These are phyloP conservation scores for Hephaestus fuliginosus DNA, from an alignment of 2,797 vertebrate species.

Conservation along the genomic window DNA sequence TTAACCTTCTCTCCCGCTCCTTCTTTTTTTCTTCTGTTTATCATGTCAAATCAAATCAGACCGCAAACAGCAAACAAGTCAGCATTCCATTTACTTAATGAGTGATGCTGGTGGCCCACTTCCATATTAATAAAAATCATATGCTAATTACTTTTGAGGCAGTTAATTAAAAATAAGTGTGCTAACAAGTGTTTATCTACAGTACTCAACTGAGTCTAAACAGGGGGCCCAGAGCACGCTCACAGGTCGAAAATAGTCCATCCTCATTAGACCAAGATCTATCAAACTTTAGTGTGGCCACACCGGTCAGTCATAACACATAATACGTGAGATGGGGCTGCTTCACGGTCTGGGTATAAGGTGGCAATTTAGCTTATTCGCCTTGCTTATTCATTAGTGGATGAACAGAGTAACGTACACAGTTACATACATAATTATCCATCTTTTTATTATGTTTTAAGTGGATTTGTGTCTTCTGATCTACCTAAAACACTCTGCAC, in stretches of 20 bases:
- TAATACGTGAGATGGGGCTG: slow-evolving; percentile 1
- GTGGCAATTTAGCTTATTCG: slow-evolving; percentile 1
- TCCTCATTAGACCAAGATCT: slow-evolving; percentile 59
- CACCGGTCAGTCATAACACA: slow-evolving; percentile 19
- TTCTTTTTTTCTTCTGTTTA: slow-evolving; percentile 22
- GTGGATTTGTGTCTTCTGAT: not conserved
- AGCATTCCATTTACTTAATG: slow-evolving; percentile 73
- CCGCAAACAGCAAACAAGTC: slow-evolving; percentile 68
- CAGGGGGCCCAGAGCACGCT: slow-evolving; percentile 28
- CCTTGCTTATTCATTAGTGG: not conserved
- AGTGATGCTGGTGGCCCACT: slow-evolving; percentile 78
- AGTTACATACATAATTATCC: not conserved
- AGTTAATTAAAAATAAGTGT: slow-evolving; percentile 78
- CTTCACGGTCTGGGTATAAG: not conserved
- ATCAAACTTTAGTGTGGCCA: slow-evolving; percentile 35
- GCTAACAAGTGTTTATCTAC: slow-evolving; percentile 78
- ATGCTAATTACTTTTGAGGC: slow-evolving; percentile 82
- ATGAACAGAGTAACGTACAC: not conserved
- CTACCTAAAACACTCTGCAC: not conserved
- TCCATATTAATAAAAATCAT: slow-evolving; percentile 81
- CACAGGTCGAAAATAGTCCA: slow-evolving; percentile 51
- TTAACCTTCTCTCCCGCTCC: slow-evolving; percentile 42
- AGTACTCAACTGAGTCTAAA: slow-evolving; percentile 28
- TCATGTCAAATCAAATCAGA: slow-evolving; percentile 62
- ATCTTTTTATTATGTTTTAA: not conserved